phyloP scores from a whole-genome alignment of 2,888 invertebrate species.

The Camptogramma bilineatum region DNA sequence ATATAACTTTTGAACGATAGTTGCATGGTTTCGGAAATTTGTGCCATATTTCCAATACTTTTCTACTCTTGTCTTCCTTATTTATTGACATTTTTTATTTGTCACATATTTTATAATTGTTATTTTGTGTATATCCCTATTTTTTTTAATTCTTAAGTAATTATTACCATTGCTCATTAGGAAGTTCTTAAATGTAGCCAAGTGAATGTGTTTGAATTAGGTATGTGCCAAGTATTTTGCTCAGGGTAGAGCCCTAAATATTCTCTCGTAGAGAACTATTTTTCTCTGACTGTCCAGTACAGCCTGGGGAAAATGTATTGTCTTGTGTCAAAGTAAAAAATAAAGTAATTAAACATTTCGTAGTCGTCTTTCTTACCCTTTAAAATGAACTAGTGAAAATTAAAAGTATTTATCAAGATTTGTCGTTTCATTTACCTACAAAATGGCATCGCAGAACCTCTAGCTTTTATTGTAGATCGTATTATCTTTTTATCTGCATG shows the following conservation, averaged over 20 bases:
- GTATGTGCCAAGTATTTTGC: conserved; percentile 55
- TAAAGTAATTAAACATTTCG: conserved; percentile 22
- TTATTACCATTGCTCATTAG: conserved; percentile 27
- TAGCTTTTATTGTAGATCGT: not conserved
- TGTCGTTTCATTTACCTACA: conserved; percentile 17
- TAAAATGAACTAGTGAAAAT: conserved; percentile 5
- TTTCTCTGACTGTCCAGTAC: conserved; percentile 6
- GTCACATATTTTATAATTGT: conserved; percentile 20
- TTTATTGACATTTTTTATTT: conserved; percentile 17
- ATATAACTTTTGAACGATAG: not conserved
- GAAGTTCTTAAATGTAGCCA: conserved; percentile 21
- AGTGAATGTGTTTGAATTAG: conserved; percentile 25
- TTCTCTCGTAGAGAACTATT: conserved; percentile 45
- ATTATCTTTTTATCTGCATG: conserved; percentile 6
- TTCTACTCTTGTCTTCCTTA: conserved; percentile 20
- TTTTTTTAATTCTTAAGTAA: conserved; percentile 3
- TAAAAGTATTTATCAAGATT: conserved; percentile 5
- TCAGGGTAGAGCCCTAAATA: conserved; percentile 42
- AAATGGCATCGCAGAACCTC: not conserved
- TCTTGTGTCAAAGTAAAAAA: conserved; percentile 29
- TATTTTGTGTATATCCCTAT: conserved; percentile 19
- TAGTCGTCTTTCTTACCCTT: conserved; percentile 23
- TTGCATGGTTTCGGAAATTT: not conserved
- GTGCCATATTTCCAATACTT: conserved; percentile 22
- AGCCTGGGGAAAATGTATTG: conserved; percentile 9